Evolutionary conservation across 2,113 vertebrate genomes (phyloP), one percentile per base, ranked within the genome.

Genomic region (Hystrix cristata): DNA sequence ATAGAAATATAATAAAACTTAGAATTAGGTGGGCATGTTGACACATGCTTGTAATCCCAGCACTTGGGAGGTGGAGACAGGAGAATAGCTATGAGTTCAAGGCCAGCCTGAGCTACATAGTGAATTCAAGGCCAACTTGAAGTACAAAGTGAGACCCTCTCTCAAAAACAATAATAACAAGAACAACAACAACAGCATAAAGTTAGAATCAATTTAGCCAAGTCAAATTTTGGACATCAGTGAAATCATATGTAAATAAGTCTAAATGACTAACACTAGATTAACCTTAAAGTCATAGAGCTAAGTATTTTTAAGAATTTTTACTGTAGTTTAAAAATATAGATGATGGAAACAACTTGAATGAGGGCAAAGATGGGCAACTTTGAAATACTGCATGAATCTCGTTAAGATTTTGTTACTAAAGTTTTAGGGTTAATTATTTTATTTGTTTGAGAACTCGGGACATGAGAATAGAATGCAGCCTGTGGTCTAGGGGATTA

Each of bases 381-480:
- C 13, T 31, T 78, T 87, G 12, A 82, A 76, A 86, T 72, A 46
- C 67, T 25, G 18, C 11, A 78, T 90, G 18, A 80, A 46, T 2
- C 4, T 87, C 34, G 12, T 19, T 67, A 53, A 3, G 4, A 29
- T 67, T 69, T 62, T 55, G 11, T n/a, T 55, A 31, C 7, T 69
- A 38, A 88, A 82, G 6, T 85, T 80, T 34, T 60, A 62, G 2
- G 12, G 25, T 65, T 81, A 91, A 88, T 94, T 92, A 60, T 7
- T 90, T 3, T 94, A 21, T 43, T 7, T 19, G 1, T 57, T 11
- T 85, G 25, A 88, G 51, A 72, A 0, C 8, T 25, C 69, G 15
- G 13, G 1, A 46, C 27, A 80, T 89, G 3, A 80, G 84, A 91
- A 43, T 23, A 48, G 23, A 90, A 94, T 31, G 15, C 11, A 96